Percentiles rank a stretch among this genome's conserved stretches.
These are phyloP conservation scores for Imbricaverruca yamaguchii DNA, from an alignment of 2,888 invertebrate species.

Conservation along the genomic window DNA sequence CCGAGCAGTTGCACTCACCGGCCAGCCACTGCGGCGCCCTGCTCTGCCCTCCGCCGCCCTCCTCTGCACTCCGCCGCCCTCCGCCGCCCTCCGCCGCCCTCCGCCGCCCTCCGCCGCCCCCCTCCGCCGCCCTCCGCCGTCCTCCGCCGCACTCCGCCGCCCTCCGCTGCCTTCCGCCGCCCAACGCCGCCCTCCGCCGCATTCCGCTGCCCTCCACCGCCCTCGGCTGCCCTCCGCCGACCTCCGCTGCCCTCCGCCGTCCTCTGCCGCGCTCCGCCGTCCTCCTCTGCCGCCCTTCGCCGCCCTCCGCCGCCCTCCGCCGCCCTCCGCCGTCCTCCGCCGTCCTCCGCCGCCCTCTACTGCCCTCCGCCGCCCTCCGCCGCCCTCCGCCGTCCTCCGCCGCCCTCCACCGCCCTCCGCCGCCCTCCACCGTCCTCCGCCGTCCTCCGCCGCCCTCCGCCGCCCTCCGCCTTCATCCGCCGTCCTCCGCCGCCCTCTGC, in stretches of 20 bases:
- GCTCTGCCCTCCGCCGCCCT: slow-evolving; percentile 37
- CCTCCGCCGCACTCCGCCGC: slow-evolving; percentile 44
- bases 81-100: slow-evolving; percentile 40
- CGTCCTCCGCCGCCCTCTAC: background rate
- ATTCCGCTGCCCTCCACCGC: slow-evolving; percentile 44
- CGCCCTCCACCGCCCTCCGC: no score
- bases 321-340: slow-evolving; percentile 44
- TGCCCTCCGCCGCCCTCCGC: slow-evolving; percentile 49
- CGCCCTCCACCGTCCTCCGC: background rate
- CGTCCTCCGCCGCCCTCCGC: slow-evolving; percentile 42
- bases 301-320: slow-evolving; percentile 49
- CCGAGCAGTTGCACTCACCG: no score
- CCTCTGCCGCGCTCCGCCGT: background rate
- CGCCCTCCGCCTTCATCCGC: slow-evolving; percentile 49
- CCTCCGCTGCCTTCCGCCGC: slow-evolving; percentile 49
- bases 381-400: slow-evolving; percentile 44
- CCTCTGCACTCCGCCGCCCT: slow-evolving; percentile 49
- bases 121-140: background rate
- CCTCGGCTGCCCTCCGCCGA: slow-evolving; percentile 49
- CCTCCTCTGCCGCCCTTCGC: background rate
- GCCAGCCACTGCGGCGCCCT: background rate
- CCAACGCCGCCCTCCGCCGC: background rate
- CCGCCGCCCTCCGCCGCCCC: background rate
- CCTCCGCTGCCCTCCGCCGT: no score
- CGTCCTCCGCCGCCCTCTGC: slow-evolving; percentile 29